Percentiles rank a stretch among this genome's conserved stretches.
These are phyloP conservation scores for Meghimatium bilineatum DNA, from an alignment of 2,888 invertebrate species.

Conservation along the genomic window DNA sequence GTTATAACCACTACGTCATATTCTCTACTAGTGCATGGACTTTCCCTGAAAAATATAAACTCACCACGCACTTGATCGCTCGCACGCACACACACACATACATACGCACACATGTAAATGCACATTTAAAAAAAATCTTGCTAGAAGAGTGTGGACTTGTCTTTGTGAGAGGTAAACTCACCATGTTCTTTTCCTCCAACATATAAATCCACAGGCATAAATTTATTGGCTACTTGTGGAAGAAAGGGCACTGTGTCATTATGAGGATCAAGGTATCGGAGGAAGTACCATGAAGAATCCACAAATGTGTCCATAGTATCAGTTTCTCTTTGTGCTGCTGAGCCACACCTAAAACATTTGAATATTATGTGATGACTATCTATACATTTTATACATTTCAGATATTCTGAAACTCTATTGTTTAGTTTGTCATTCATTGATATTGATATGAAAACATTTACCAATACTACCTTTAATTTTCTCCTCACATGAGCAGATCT, in stretches of 20 bases:
- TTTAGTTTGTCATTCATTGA: no score
- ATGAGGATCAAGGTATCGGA: constrained; percentile 90
- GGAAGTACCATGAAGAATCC: constrained; percentile 98
- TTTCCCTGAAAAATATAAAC: no score
- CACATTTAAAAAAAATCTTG: neutral
- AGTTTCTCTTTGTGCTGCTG: constrained; percentile 87
- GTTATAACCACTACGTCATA: no score
- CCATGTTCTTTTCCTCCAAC: constrained; percentile 98
- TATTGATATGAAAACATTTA: no score
- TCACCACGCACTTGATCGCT: no score
- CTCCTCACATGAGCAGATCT: no score
- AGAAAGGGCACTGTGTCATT: constrained; percentile 86
- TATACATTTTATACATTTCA: no score
- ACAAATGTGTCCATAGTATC: constrained; percentile 99
- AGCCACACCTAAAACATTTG: constrained; percentile 76
- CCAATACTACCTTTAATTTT: no score
- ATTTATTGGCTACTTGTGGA: constrained; percentile 79
- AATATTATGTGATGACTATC: no score
- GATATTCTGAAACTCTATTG: no score
- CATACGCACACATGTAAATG: neutral
- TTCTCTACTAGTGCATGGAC: no score
- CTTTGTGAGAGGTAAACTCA: constrained; percentile 62
- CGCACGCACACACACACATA: no score
- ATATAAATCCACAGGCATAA: constrained; percentile 94
- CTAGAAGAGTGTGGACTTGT: neutral